These are phyloP conservation scores for Pyrgus malvae DNA, from an alignment of 2,888 invertebrate species.

Conservation along the genomic window DNA sequence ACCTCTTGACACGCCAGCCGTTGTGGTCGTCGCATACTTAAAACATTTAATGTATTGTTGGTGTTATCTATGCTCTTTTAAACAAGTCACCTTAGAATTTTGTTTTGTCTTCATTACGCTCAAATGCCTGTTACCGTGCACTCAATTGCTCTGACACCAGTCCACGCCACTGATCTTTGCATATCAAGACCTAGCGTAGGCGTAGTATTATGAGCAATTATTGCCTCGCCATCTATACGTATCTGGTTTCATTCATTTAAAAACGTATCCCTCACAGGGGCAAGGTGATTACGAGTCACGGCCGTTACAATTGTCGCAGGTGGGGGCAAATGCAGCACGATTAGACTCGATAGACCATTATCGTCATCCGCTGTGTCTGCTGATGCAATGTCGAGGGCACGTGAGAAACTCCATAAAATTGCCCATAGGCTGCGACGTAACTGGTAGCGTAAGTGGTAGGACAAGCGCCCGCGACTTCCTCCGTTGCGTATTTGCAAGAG, in stretches of 20 bases:
- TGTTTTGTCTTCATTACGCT: background rate
- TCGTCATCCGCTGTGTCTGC: constrained; percentile 59
- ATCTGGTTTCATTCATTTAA: constrained; percentile 24
- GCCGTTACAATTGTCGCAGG: constrained; percentile 60
- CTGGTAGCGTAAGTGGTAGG: background rate
- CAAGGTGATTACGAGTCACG: constrained; percentile 73
- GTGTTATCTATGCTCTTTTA: too few species aligned
- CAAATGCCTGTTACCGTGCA: background rate
- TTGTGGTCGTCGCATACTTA: too few species aligned
- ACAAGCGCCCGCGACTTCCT: background rate
- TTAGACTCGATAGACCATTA: constrained; percentile 60
- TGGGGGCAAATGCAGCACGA: constrained; percentile 62
- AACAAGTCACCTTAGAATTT: too few species aligned
- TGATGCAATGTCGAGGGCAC: constrained; percentile 67
- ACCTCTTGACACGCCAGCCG: too few species aligned
- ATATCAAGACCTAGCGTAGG: constrained; percentile 15
- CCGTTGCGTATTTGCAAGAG: too few species aligned
- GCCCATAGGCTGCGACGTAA: background rate
- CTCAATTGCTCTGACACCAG: constrained; percentile 10
- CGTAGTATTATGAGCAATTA: constrained; percentile 28
- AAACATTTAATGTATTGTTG: too few species aligned
- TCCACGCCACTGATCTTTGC: constrained; percentile 12
- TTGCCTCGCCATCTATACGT: constrained; percentile 22
- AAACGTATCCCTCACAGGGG: constrained; percentile 41
- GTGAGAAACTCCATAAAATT: constrained; percentile 29